These are phyloP conservation scores for Charina bottae DNA, from an alignment of 2,113 vertebrate genomes.

Conservation along the genomic window DNA sequence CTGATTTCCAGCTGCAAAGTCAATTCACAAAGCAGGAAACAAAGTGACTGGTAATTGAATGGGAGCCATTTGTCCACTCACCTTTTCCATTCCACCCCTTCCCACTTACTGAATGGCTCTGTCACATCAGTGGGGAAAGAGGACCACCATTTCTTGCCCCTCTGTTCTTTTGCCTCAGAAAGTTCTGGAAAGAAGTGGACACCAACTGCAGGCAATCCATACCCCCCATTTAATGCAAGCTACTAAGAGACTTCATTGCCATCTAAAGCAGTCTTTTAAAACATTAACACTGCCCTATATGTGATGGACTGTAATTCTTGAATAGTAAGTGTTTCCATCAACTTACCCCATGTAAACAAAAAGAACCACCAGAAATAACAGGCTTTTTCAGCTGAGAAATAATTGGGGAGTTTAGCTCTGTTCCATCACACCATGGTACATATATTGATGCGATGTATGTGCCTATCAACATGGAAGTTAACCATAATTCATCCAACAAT, in stretches of 20 bases:
- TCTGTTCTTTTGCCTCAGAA: neutral
- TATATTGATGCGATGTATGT: neutral
- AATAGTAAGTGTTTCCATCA: neutral
- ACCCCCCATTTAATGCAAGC: neutral
- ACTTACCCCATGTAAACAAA: neutral
- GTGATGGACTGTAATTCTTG: neutral
- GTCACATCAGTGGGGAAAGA: neutral
- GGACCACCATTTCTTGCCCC: neutral
- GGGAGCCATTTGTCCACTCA: too few species aligned
- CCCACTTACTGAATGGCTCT: neutral
- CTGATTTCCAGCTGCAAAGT: neutral
- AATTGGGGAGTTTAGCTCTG: neutral
- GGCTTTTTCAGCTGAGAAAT: neutral
- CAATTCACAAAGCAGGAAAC: too few species aligned
- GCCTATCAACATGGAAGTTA: too few species aligned
- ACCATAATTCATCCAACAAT: neutral
- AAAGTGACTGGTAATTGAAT: neutral
- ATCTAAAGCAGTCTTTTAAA: neutral
- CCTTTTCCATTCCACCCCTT: neutral
- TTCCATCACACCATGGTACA: neutral
- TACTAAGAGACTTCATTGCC: neutral
- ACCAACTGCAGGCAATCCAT: neutral
- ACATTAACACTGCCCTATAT: neutral
- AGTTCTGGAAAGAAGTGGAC: neutral
- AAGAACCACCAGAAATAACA: neutral